Base-by-base conservation (phyloP, 1,140 invertebrate genomes). In the Leptinotarsa texana region DNA sequence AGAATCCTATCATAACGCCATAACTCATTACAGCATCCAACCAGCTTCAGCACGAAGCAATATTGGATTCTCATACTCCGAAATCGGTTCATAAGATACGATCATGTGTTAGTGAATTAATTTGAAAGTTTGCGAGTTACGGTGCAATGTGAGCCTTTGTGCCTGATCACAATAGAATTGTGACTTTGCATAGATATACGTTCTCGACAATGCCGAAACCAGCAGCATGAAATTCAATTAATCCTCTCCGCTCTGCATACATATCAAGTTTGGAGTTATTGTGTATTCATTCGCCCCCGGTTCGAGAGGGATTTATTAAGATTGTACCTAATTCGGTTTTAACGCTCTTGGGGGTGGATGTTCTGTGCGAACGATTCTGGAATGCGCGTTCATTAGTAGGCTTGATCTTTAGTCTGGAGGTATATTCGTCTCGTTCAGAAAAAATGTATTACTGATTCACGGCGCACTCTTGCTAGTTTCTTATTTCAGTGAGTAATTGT, bases 171-270 rank as follows among this genome's bases (percentile, higher is more conserved):
- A 79, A 79, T 79, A 73, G 78, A 79, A 79, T 77, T 79, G 78
- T 79, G 78, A 79, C 78, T 79, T 77, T 79, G 78, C 78, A 79
- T 79, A 77, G 75, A 79, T 79, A 79, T 77, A 79, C 73, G 73
- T 76, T 18, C 67, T 68, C 65, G 70, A 79, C 78, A 79, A 79
- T 77, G 74, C 67, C 67, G 78, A 73, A 77, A 74, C 74, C 74
- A 73, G 73, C 75, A 69, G 78, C 76, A 73, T 75, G 75, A 79
- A 79, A 79, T 79, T 75, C 78, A 79, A 79, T 79, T 79, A 79
- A 77, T 77, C 74, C 78, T 74, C 68, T 67, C 47, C 74, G 72
- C 71, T 78, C 72, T 72, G 75, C 76, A 77, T 79, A 79, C 76
- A 79, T 75, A 79, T 79, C 78, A 77, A 79, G 71, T 79, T 77